Evolutionary conservation across 2,888 invertebrate species (phyloP), one percentile per base, ranked within the genome.

Genomic region (Apamea anceps): DNA sequence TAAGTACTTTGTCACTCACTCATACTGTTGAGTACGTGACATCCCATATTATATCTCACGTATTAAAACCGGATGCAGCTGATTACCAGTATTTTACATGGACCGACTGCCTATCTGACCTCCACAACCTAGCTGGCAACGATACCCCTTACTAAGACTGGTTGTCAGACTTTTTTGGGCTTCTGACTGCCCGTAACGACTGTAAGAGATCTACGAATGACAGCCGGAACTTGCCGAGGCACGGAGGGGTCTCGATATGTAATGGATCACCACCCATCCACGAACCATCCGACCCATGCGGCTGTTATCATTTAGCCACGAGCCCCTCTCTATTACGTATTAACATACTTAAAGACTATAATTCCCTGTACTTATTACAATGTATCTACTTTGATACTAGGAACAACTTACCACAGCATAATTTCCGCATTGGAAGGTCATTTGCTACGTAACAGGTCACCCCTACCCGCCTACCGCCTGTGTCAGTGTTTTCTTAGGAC

Each of bases 401-500:
- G 65, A 80, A 79, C 63, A 37, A 70, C n/a, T 79, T 83, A 71
- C 28, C 21, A 25, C 42, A 5, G 13, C 65, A 74, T n/a, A 37
- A 37, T 77, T 86, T 86, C 87, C 79, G 84, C 77, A 51, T 63
- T n/a, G 28, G 77, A 79, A 86, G 84, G 84, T 85, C 79, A 79
- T 25, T 68, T 72, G 18, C 15, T 5, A 48, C 67, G 84, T 76
- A 86, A 86, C 51, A 84, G 79, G 79, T 84, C 79, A 77, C 32
- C 42, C 10, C 45, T 65, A 51, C 13, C 6, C 15, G 18, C 48
- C n/a, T 66, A 60, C 18, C 2, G 66, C 21, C 25, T 15, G 5
- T 5, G n/a, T 15, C 15, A 51, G 63, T 45, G 63, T 72, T 57
- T 48, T 45, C 65, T 65, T 79, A 8, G 21, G 12, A 37, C 21